A percentile compares a stretch with the other conserved stretches of the same genome.
Evolutionary conservation across 2,113 vertebrate species (phyloP).

Genomic region (Ranitomeya variabilis): DNA sequence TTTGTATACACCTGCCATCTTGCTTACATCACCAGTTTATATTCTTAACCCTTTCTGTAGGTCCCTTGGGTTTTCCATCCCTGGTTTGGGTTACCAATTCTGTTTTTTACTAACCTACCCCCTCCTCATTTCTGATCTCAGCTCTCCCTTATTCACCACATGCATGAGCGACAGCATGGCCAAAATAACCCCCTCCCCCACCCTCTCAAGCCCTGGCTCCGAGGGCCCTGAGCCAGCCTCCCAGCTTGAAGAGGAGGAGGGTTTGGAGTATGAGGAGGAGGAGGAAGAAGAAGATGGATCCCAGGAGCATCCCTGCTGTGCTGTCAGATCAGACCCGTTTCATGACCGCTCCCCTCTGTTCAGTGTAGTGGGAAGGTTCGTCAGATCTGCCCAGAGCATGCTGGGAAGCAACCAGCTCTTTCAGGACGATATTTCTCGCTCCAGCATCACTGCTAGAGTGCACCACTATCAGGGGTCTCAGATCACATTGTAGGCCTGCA

Average conservation of each 20-base stretch:
- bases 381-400: constrained; percentile 96
- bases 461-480: neutral
- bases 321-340: constrained; percentile 96
- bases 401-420: constrained; percentile 98
- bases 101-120: constrained; percentile 85
- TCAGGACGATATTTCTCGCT: constrained; percentile 69
- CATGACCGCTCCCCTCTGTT: constrained; percentile 99
- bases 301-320: constrained; percentile 88
- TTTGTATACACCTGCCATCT: constrained; percentile 33
- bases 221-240: constrained; percentile 95
- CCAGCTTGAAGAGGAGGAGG: constrained; percentile 86
- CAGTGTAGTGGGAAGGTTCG: constrained; percentile 99
- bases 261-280: constrained; percentile 83
- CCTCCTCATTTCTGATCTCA: constrained; percentile 85
- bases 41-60: neutral
- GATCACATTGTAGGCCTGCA: constrained; percentile 1
- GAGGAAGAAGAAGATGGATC: constrained; percentile 88
- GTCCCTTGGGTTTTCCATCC: constrained; percentile 45
- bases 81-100: constrained; percentile 61
- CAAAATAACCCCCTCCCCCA: constrained; percentile 96
- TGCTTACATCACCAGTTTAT: neutral
- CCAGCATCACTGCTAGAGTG: neutral
- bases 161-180: constrained; percentile 99
- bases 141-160: constrained; percentile 98
- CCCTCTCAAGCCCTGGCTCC: constrained; percentile 93